These are phyloP conservation scores for Polypterus senegalus DNA, from an alignment of 2,113 vertebrate species.

Conservation along the genomic window DNA sequence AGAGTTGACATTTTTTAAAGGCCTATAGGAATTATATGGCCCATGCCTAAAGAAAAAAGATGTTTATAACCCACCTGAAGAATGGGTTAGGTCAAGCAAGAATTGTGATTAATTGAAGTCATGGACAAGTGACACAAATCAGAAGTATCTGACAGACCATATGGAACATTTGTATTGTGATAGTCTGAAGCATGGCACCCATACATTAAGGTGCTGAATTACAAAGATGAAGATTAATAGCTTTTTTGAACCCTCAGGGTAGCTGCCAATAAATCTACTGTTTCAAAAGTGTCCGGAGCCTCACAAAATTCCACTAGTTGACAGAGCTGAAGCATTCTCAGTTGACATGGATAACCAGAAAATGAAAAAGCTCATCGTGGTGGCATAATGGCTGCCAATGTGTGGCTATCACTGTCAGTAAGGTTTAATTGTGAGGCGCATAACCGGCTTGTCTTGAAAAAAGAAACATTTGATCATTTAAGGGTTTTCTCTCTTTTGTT, in stretches of 20 bases:
- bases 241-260: constrained; percentile 29
- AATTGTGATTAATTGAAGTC: constrained; percentile 39
- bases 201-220: constrained; percentile 29
- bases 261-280: constrained; percentile 27
- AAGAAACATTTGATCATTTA: no score
- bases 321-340: no score
- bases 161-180: constrained; percentile 40
- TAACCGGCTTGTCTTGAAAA: no score
- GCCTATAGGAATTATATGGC: constrained; percentile 8
- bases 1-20: no score
- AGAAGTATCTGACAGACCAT: constrained; percentile 41
- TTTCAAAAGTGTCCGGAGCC: no score
- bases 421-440: no score
- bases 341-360: no score
- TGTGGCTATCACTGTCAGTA: no score
- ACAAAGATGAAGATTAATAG: constrained; percentile 46
- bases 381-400: no score
- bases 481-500: no score
- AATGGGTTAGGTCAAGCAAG: constrained; percentile 42
- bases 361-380: no score
- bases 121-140: constrained; percentile 47
- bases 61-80: constrained; percentile 42
- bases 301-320: no score
- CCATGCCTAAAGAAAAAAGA: constrained; percentile 24
- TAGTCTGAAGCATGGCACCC: constrained; percentile 27